Base-by-base conservation (phyloP, 2,797 vertebrate genomes). In the Lepidocolaptes lacrymiger region DNA sequence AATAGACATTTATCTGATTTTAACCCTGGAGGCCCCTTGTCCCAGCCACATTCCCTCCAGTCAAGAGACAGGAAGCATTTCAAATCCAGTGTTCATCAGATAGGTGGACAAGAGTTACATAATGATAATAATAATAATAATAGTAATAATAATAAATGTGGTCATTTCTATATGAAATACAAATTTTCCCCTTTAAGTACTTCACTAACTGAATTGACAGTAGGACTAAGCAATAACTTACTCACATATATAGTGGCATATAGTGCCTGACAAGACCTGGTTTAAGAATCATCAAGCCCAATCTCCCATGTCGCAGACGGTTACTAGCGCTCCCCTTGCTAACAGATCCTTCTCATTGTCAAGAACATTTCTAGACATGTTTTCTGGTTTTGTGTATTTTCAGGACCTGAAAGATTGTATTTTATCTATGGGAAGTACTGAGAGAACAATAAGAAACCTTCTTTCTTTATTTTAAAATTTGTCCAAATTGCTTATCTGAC, bases 1-100 rank as follows among this genome's bases (percentile, higher is more conserved):
- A 63, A 43, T 43, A 88, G 21, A 41, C 17, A 28, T 56, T 67
- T 39, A 28, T 64, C 77, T 96, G 48, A 51, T 91, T 94, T 96
- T 91, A 94, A 79, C 43, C 22, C 66, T 86, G 46, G 58, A 78
- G 7, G 5, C 14, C 21, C 46, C 66, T 78, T 69, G 23, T 63
- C 24, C 49, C 66, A 36, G 74, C 4, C 34, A 27, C 12, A 39
- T 83, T 89, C 20, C 24, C 21, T 68, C 34, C 58, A 92, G 44
- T 23, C 1, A 2, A 2, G 32, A 91, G 30, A 16, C 6, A 17
- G n/a, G 30, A 48, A 52, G 6, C 17, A 36, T 81, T 95, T 91
- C 37, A 85, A 85, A 94, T 64, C 28, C 21, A 46, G 2, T 51
- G 27, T 59, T 68, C 48, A 81, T 69, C 28, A 86, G 24, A 56